Conservation (phyloP, 2,888 invertebrate species). For the Phortica magna region DNA sequence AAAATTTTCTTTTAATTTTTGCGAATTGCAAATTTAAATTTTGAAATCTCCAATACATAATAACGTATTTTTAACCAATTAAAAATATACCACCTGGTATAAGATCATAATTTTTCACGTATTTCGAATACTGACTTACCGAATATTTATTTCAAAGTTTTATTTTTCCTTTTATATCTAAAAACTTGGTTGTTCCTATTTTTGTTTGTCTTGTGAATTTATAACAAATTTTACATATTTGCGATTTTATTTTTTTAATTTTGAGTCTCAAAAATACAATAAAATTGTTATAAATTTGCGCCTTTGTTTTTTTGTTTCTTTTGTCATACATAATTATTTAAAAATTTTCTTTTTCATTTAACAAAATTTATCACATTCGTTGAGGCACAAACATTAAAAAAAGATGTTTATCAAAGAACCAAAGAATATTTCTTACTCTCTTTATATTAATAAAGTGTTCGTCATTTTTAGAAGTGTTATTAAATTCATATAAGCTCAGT, state of each 20-base stretch:
- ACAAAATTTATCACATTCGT: constrained; percentile 65
- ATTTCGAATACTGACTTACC: constrained; percentile 69
- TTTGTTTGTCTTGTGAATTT: constrained; percentile 36
- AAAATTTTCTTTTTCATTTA: constrained; percentile 15
- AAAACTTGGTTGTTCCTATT: constrained; percentile 40
- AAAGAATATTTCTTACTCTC: not conserved
- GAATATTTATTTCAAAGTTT: constrained; percentile 52
- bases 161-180: constrained; percentile 27
- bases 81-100: constrained; percentile 1
- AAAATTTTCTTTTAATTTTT: not conserved
- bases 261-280: constrained; percentile 54
- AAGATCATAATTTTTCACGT: constrained; percentile 52
- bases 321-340: constrained; percentile 4
- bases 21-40: not conserved
- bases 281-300: constrained; percentile 28
- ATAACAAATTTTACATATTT: constrained; percentile 10
- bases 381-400: constrained; percentile 67
- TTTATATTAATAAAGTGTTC: not conserved
- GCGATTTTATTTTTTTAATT: constrained; percentile 44
- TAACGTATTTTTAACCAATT: constrained; percentile 24
- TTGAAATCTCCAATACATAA: constrained; percentile 20
- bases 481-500: too few relatives aligned
- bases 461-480: too few relatives aligned
- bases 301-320: constrained; percentile 22
- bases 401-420: constrained; percentile 41